Evolutionary conservation across 2,888 invertebrate genomes (phyloP), one percentile per base, ranked within the genome.

Genomic region (Tetrapedia diversipes): DNA sequence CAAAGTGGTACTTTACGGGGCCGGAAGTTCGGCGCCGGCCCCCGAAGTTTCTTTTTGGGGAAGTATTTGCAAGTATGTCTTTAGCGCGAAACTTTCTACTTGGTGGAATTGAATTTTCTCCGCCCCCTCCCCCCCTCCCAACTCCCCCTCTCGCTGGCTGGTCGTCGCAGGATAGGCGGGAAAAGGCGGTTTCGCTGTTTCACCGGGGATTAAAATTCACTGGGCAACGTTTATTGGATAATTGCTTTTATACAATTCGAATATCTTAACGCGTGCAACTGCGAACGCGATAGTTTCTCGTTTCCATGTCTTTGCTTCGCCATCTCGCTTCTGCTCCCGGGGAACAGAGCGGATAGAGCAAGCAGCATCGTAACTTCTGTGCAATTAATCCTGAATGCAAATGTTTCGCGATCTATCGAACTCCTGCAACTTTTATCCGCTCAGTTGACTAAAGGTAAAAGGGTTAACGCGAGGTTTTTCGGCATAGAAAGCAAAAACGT

Each of bases 61-160:
- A 66, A 57, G 66, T 39, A 66, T 66, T 66, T 49, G 66, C 57
- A 66, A 66, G 66, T 39, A 19, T 66, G 65, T 45, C 65, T 45
- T 66, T 66, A 66, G 47, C 66, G 37, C 14, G 57, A 37, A 66
- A 66, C 66, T 66, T 66, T 66, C 66, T 29, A 47, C 57, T 66
- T 47, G 66, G 19, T 7, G 16, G 47, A 57, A 66, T 66, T 57
- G 66, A 66, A 66, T 57, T 66, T 57, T 39, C 47, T n/a, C n/a
- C n/a, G n/a, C n/a, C n/a, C n/a, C n/a, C n/a, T n/a, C n/a, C n/a
- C n/a, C n/a, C n/a, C n/a, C n/a, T n/a, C n/a, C n/a, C n/a, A n/a
- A n/a, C n/a, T n/a, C n/a, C n/a, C n/a, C 27, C 27, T 34, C 56
- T 14, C n/a, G n/a, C n/a, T n/a, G n/a, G n/a, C n/a, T n/a, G n/a